Evolutionary conservation across 2,888 invertebrate genomes (phyloP).

Genomic region (Hydraecia micacea): DNA sequence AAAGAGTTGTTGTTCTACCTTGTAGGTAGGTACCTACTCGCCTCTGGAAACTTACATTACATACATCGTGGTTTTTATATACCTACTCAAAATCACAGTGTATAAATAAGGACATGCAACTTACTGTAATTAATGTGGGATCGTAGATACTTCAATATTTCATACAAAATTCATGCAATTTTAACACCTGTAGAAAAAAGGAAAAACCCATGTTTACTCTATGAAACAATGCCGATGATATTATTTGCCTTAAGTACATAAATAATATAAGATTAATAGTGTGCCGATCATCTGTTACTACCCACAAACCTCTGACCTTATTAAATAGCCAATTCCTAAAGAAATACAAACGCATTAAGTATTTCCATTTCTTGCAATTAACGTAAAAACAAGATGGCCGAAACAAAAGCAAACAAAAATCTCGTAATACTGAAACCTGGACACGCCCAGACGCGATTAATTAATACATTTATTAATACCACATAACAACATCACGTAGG

Average conservation of each 20-base stretch:
- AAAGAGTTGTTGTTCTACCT: not conserved
- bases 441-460: conserved; percentile 60
- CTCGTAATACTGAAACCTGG: conserved; percentile 45
- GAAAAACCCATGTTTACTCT: not conserved
- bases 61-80: not conserved
- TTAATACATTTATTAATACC: conserved; percentile 65
- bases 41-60: not conserved
- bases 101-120: not conserved
- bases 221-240: not conserved
- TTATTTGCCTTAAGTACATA: conserved; percentile 5
- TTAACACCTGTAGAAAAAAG: not conserved
- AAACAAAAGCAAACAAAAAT: conserved; percentile 40
- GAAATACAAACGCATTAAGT: not conserved
- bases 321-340: not conserved
- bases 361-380: not conserved
- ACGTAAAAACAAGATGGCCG: not conserved
- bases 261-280: not conserved
- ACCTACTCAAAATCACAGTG: not conserved
- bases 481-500: conserved; percentile 62
- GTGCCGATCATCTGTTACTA: not conserved
- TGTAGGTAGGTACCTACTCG: not conserved
- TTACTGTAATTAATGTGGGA: not conserved
- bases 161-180: not conserved
- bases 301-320: not conserved
- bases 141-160: not conserved